phyloP scores from a whole-genome alignment of 1,140 invertebrate species.

The Philotrypesis tridentata region DNA sequence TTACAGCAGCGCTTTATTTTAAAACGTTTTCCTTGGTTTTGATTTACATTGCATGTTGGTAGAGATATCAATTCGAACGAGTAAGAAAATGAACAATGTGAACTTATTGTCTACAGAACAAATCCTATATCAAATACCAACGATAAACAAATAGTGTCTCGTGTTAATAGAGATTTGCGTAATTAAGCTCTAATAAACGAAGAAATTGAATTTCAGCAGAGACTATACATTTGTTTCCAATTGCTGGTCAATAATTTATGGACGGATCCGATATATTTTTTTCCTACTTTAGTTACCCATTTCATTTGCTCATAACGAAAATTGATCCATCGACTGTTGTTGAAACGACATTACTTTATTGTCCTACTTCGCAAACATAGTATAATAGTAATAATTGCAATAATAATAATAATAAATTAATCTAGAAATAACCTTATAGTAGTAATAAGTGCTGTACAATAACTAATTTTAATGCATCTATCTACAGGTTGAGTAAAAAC shows the following conservation, averaged over 20 bases:
- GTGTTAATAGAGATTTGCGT: neutral
- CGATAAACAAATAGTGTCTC: too few species aligned
- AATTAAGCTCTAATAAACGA: neutral
- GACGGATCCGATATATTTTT: constrained; percentile 32
- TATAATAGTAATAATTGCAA: constrained; percentile 38
- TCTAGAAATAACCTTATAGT: constrained; percentile 26
- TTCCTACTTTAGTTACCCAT: constrained; percentile 14
- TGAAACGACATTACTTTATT: constrained; percentile 29
- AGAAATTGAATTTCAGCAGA: neutral
- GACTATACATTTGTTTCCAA: constrained; percentile 9
- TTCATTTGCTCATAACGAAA: neutral
- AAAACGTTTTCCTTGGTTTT: neutral
- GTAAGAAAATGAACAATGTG: neutral
- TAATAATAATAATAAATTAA: constrained; percentile 25
- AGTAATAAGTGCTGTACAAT: constrained; percentile 44
- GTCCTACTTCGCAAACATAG: constrained; percentile 29
- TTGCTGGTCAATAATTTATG: constrained; percentile 25
- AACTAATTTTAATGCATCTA: constrained; percentile 40
- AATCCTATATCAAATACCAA: too few species aligned
- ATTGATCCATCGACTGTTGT: constrained; percentile 10
- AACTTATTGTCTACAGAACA: too few species aligned
- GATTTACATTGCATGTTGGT: neutral
- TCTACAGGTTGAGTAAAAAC: constrained; percentile 28
- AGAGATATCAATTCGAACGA: neutral
- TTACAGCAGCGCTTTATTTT: neutral